phyloP scores from a whole-genome alignment of 1,140 invertebrate genomes.

The Zaprionus africanus region DNA sequence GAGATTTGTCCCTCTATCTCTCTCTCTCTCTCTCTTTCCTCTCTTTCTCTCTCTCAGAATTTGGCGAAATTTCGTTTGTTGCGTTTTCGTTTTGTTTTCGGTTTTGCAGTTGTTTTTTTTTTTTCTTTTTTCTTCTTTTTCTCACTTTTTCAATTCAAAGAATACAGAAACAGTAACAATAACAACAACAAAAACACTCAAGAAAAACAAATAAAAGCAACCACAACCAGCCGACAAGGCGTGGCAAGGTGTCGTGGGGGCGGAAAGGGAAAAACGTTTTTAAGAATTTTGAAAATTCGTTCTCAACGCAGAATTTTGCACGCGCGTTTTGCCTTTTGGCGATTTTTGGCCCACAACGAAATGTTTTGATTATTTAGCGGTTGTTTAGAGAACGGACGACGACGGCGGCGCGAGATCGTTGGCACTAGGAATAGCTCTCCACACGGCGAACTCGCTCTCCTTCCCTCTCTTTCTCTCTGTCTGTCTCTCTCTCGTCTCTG shows the following conservation, averaged over 20 bases:
- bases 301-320: slow-evolving; percentile 36
- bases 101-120: slow-evolving; percentile 26
- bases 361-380: slow-evolving; percentile 41
- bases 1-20: not conserved
- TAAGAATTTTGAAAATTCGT: slow-evolving; percentile 31
- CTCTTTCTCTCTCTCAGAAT: not conserved
- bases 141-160: slow-evolving; percentile 37
- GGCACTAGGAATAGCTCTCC: slow-evolving; percentile 19
- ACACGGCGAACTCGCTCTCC: not conserved
- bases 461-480: not conserved
- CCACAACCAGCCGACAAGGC: not conserved
- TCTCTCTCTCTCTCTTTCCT: not conserved
- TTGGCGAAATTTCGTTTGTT: slow-evolving; percentile 3
- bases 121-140: slow-evolving; percentile 20
- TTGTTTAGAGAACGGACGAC: slow-evolving; percentile 4
- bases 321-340: slow-evolving; percentile 15
- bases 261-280: slow-evolving; percentile 17
- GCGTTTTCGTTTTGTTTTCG: slow-evolving; percentile 18
- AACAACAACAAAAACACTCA: slow-evolving; percentile 12
- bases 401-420: slow-evolving; percentile 24
- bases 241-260: too few relatives aligned
- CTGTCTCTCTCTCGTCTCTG: slow-evolving; percentile 1
- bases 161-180: slow-evolving; percentile 18
- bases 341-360: slow-evolving; percentile 8
- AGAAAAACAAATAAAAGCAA: slow-evolving; percentile 33